A percentile compares a stretch with the other conserved stretches of the same genome.
These are phyloP conservation scores for Anarsia innoxiella DNA, from an alignment of 2,888 invertebrate genomes.

Conservation along the genomic window DNA sequence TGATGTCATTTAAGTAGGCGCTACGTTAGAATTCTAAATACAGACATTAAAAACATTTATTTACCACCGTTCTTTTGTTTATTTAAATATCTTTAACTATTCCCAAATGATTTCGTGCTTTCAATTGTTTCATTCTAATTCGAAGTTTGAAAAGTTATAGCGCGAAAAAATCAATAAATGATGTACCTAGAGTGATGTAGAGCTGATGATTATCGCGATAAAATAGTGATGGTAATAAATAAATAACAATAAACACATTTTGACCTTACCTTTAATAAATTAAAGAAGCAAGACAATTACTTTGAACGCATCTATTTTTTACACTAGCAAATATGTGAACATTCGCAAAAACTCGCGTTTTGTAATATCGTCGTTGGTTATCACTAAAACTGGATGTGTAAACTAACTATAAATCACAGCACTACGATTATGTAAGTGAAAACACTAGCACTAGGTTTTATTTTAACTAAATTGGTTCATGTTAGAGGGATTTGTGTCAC, in stretches of 20 bases:
- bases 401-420: conserved; percentile 35
- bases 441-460: conserved; percentile 22
- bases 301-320: conserved; percentile 43
- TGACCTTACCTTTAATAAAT: conserved; percentile 16
- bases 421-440: conserved; percentile 31
- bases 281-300: conserved; percentile 32
- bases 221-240: too few species aligned
- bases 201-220: too few species aligned
- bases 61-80: too few species aligned
- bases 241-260: too few species aligned
- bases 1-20: conserved; percentile 36
- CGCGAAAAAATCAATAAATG: too few species aligned
- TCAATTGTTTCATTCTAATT: too few species aligned
- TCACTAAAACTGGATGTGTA: conserved; percentile 11
- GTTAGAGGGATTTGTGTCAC: conserved; percentile 28
- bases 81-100: too few species aligned
- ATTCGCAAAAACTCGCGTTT: conserved; percentile 11
- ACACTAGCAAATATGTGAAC: conserved; percentile 40
- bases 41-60: too few species aligned
- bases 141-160: too few species aligned
- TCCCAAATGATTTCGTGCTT: too few species aligned
- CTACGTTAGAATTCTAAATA: too few species aligned
- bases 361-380: conserved; percentile 18
- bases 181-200: too few species aligned
- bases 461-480: conserved; percentile 29